Base-by-base conservation (phyloP, 2,888 invertebrate genomes). In the Eupeodes latifasciatus region DNA sequence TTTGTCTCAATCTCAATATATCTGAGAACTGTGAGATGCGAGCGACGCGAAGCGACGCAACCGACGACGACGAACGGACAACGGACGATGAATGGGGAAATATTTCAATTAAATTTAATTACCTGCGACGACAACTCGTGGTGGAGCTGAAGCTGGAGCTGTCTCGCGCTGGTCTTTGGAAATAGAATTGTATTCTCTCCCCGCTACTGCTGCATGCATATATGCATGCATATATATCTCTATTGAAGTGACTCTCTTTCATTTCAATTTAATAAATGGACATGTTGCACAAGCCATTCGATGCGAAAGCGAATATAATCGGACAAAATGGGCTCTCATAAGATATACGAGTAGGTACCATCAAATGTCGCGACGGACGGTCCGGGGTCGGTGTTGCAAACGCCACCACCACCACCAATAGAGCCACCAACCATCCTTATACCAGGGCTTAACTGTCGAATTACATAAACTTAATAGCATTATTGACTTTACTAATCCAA, bases 21-120 rank as follows among this genome's bases (percentile, higher is more conserved):
- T 80, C 59, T 47, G 11, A 64, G 12, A 47, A 27, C 47, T 64
- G 40, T 55, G 71, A 55, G 40, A 40, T 55, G 67, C 74, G 53
- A 27, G 27, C 27, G 34, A 74, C 19, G 27, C 27, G 27, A 27
- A 51, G 11, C 44, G 16, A 19, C 55, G 27, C 27, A 27, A 27
- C 27, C 27, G 53, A n/a, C 53, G 53, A n/a, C 53, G 53, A 5
- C 53, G 2, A n/a, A 27, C 27, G 16, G 16, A 55, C 16, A 16
- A 16, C 9, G n/a, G 53, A 40, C 77, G 77, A 88, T 84, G 79
- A 84, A 82, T 83, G 82, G 76, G 36, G 67, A 84, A 88, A 88
- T 88, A 88, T 88, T 88, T 88, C 88, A 88, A 88, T 88, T 88
- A 88, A 88, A 88, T 88, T 88, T 88, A 88, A 88, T 85, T 88